These are phyloP conservation scores for Atrichornis clamosus DNA, from an alignment of 2,113 vertebrate species.

Conservation along the genomic window DNA sequence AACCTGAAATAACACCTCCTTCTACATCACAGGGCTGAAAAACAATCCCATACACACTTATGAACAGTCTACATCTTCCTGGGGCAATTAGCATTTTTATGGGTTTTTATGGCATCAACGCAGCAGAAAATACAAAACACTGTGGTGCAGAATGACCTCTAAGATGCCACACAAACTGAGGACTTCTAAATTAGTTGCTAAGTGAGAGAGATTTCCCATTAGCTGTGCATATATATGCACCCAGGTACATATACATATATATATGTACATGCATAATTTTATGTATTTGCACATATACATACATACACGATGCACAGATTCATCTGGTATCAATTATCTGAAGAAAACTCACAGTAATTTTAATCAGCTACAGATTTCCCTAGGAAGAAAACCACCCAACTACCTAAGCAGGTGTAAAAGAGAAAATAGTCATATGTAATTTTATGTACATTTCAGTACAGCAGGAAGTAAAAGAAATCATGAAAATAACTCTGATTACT, in stretches of 20 bases:
- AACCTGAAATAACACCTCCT: constrained; percentile 37
- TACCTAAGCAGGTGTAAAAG: constrained; percentile 2
- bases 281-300: neutral
- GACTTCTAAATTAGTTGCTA: constrained; percentile 17
- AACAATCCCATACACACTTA: neutral
- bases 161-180: neutral
- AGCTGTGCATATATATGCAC: neutral
- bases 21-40: neutral
- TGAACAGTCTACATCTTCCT: neutral
- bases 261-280: neutral
- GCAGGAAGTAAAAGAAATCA: neutral
- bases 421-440: neutral
- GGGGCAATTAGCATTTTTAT: constrained; percentile 61
- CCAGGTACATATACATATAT: neutral
- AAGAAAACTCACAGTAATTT: neutral
- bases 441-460: neutral
- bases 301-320: neutral
- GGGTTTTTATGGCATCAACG: constrained; percentile 33
- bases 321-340: neutral
- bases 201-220: constrained; percentile 5
- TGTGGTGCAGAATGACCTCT: constrained; percentile 2
- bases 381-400: neutral
- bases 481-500: neutral
- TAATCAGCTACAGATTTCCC: constrained; percentile 5
- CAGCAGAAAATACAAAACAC: constrained; percentile 9